A percentile compares a stretch with the other conserved stretches of the same genome.
Conservation (phyloP, 2,113 vertebrate species). For the Cyphomyrus discorhynchus region DNA sequence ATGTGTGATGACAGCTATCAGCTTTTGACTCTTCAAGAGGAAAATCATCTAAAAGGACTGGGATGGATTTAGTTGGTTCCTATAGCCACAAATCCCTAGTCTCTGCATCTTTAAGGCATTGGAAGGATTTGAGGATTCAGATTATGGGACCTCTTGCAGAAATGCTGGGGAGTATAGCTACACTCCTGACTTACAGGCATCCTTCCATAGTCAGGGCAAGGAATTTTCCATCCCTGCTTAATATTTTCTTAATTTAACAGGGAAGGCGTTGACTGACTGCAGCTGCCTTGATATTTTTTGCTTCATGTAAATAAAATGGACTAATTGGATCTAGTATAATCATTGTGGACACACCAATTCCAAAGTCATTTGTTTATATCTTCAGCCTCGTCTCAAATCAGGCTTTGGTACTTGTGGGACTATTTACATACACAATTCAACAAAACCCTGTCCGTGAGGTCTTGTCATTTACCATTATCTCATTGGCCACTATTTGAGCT, state of each 20-base stretch:
- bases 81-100: neutral
- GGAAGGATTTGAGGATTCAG: neutral
- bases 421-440: neutral
- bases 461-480: neutral
- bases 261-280: neutral
- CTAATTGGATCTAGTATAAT: neutral
- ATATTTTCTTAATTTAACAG: neutral
- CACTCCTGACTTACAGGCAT: neutral
- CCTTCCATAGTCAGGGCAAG: neutral
- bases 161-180: neutral
- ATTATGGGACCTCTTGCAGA: neutral
- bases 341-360: neutral
- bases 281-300: neutral
- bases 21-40: neutral
- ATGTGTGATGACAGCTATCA: neutral
- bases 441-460: neutral
- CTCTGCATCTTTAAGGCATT: neutral
- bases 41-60: neutral
- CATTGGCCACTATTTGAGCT: neutral
- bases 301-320: neutral
- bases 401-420: neutral
- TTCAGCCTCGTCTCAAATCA: neutral
- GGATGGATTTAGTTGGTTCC: neutral
- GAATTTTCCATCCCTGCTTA: neutral
- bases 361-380: neutral